Percentiles rank a stretch among this genome's conserved stretches.
These are phyloP conservation scores for Drosophila chauvacae DNA, from an alignment of 1,140 invertebrate genomes.

Conservation along the genomic window DNA sequence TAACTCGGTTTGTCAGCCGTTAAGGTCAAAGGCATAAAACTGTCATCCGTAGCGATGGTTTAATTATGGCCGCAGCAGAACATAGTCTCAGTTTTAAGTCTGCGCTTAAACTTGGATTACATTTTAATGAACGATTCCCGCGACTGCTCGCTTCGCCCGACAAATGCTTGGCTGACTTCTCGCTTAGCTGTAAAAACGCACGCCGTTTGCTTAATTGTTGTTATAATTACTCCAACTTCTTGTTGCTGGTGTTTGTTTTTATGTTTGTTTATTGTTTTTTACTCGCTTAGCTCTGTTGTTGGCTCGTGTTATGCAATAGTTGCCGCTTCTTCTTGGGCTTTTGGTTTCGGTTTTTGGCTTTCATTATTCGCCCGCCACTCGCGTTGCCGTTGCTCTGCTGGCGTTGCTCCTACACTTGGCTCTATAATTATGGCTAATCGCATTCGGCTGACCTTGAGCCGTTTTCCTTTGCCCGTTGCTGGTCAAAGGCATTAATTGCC, in stretches of 20 bases:
- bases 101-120: conserved; percentile 53
- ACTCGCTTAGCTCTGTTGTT: conserved; percentile 31
- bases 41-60: conserved; percentile 62
- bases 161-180: conserved; percentile 69
- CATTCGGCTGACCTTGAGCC: conserved; percentile 73
- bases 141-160: conserved; percentile 13
- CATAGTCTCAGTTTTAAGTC: conserved; percentile 18
- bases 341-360: conserved; percentile 80
- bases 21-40: conserved; percentile 82
- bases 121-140: conserved; percentile 61
- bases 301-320: conserved; percentile 68
- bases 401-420: conserved; percentile 51
- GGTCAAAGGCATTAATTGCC: conserved; percentile 44
- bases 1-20: conserved; percentile 58
- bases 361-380: conserved; percentile 65
- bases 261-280: conserved; percentile 54
- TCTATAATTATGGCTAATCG: conserved; percentile 79
- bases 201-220: conserved; percentile 83
- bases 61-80: conserved; percentile 53
- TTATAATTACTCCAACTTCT: conserved; percentile 76
- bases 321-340: conserved; percentile 43
- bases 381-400: conserved; percentile 28
- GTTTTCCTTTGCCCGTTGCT: conserved; percentile 53
- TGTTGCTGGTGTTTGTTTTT: conserved; percentile 45
- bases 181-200: conserved; percentile 80